Conservation (phyloP, 1,140 invertebrate species). For the Zaprionus vittiger region DNA sequence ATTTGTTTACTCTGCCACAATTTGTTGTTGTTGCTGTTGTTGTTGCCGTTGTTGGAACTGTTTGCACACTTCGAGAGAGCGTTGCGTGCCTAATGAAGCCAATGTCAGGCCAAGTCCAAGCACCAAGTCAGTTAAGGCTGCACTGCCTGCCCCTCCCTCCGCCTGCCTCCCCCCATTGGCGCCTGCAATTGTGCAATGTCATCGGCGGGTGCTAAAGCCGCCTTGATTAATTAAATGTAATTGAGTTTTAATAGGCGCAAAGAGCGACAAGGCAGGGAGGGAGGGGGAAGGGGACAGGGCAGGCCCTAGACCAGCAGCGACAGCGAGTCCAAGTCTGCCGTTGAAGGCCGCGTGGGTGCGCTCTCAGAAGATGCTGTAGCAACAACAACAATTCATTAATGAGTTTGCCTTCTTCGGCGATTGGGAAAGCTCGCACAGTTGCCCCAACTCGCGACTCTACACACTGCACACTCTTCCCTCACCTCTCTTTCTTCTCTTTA, state of each 20-base stretch:
- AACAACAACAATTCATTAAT: conserved; percentile 53
- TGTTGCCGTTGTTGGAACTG: not conserved
- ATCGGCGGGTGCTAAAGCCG: conserved; percentile 26
- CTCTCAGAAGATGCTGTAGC: conserved; percentile 30
- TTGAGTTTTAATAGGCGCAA: conserved; percentile 74
- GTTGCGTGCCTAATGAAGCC: conserved; percentile 56
- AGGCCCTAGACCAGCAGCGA: not conserved
- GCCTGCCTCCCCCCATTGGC: conserved; percentile 21
- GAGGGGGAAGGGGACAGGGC: not conserved
- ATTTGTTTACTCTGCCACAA: conserved; percentile 50
- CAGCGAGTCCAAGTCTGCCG: not conserved
- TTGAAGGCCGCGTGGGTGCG: conserved; percentile 71
- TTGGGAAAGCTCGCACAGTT: conserved; percentile 31
- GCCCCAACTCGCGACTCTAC: conserved; percentile 17
- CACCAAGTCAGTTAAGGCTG: no score
- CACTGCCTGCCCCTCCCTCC: not conserved
- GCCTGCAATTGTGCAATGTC: conserved; percentile 69
- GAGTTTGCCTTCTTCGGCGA: conserved; percentile 31
- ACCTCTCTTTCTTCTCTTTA: not conserved
- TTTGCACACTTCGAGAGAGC: not conserved
- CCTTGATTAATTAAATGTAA: conserved; percentile 80
- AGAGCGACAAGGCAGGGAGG: not conserved
- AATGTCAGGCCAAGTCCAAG: conserved; percentile 52
- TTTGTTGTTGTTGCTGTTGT: conserved; percentile 62
- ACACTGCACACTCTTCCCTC: no score